Evolutionary conservation across 2,113 vertebrate species (phyloP), one percentile per base, ranked within the genome.

Genomic region (Sitta europaea): DNA sequence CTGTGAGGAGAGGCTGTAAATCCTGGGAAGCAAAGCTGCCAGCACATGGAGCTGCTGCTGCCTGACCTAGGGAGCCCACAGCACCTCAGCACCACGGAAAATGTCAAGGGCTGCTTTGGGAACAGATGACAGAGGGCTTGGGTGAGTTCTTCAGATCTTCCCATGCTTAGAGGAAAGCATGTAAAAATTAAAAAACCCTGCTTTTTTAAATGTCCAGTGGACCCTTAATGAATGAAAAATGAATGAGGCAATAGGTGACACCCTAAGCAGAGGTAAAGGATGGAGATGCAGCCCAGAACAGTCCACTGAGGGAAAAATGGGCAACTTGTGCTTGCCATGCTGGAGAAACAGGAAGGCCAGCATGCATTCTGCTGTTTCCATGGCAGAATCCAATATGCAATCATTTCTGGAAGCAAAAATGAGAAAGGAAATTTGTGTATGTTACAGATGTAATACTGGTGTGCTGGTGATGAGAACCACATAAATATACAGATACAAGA

Each of bases 31-130:
- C 21, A 63, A 10, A 14, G 14, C 59, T 67, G 23, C 18, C 36
- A 74, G 61, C 59, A 54, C n/a, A 8, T 2, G 15, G 8, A 36
- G 57, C 3, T 62, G 77, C 59, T 57, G 61, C 35, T 75, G 43
- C 71, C 71, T 57, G 43, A 50, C 20, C 55, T 24, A 12, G 42
- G 27, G 43, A 2, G 28, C 35, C 36, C 45, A 18, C 15, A 3
- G 36, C 4, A 33, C 1, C 0, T 1, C 40, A 58, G 31, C 19
- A 48, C 3, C 55, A 18, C 0, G 0, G 11, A 43, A 28, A 51
- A 15, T 27, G 18, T 31, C 25, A 71, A n/a, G 47, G 38, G 28
- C 53, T 51, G 38, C 47, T 68, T 28, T 48, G 54, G 61, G 31
- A 25, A 45, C 14, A 81, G 40, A 29, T 9, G n/a, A 35, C 61